Evolutionary conservation across 2,113 vertebrate genomes (phyloP).

Genomic region (Oceanodroma tethys): DNA sequence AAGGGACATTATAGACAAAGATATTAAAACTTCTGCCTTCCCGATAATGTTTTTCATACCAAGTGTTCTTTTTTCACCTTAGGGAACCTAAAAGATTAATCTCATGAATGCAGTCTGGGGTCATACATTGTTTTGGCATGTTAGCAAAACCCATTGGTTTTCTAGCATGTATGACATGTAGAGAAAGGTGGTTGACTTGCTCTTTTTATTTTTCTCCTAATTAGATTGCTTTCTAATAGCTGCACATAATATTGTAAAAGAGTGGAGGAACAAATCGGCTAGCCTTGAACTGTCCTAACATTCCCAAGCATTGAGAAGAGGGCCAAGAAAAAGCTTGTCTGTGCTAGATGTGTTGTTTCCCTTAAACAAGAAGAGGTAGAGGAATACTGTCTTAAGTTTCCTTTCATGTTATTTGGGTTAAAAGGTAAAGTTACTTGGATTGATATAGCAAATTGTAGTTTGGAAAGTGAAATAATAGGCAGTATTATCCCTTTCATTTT

Average conservation of each 20-base stretch:
- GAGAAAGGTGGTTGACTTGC: not conserved
- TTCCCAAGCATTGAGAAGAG: not conserved
- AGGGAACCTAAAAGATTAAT: not conserved
- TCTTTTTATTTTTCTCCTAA: not conserved
- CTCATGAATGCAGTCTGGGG: not conserved
- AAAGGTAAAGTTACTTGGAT: not conserved
- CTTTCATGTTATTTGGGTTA: not conserved
- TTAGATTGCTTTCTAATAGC: not conserved
- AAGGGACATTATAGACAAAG: not conserved
- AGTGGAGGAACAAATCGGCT: not conserved
- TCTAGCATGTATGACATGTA: not conserved
- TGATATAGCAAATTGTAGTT: not conserved
- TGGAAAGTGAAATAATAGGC: not conserved
- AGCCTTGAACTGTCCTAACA: not conserved
- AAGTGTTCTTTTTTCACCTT: not conserved
- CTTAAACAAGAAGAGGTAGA: not conserved
- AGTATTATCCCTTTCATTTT: not conserved
- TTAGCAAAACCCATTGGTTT: not conserved
- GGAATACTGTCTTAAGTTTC: not conserved
- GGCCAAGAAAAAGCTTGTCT: not conserved
- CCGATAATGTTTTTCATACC: not conserved
- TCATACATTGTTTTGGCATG: not conserved
- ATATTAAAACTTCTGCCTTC: not conserved
- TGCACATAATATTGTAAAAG: not conserved
- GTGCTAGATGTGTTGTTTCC: not conserved